Percentiles rank a stretch among this genome's conserved stretches.
Evolutionary conservation across 2,888 invertebrate species (phyloP).

Genomic region (Teinopalpus imperialis): DNA sequence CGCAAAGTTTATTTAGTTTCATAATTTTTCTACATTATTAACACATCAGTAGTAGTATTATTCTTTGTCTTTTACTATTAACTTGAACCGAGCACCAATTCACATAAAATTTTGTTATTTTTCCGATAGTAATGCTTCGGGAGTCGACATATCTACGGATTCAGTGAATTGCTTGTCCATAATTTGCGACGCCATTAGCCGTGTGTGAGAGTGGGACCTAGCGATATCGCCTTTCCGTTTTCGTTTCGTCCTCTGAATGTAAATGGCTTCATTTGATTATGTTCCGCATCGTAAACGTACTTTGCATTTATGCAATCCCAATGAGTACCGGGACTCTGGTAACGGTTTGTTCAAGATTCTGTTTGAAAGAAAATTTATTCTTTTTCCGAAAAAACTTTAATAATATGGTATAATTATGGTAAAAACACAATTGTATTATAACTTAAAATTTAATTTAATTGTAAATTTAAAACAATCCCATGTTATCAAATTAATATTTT

Average conservation of each 20-base stretch:
- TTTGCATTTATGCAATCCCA: conserved; percentile 71
- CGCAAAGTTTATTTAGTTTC: too few relatives aligned
- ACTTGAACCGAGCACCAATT: conserved; percentile 52
- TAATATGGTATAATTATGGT: too few relatives aligned
- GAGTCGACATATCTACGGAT: conserved; percentile 55
- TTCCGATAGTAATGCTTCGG: conserved; percentile 54
- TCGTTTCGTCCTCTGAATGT: conserved; percentile 65
- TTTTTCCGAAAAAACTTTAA: too few relatives aligned
- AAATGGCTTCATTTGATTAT: conserved; percentile 79
- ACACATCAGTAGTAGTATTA: too few relatives aligned
- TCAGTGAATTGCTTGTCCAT: conserved; percentile 59
- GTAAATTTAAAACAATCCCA: too few relatives aligned
- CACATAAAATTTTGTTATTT: conserved; percentile 71
- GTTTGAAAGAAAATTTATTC: too few relatives aligned
- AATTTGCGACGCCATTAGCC: conserved; percentile 73
- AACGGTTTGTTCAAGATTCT: conserved; percentile 39
- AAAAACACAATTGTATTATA: too few relatives aligned
- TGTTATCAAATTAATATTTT: too few relatives aligned
- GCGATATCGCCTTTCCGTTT: conserved; percentile 46
- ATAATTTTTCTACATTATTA: too few relatives aligned
- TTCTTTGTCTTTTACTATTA: conserved; percentile 31
- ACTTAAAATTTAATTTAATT: too few relatives aligned
- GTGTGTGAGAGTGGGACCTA: conserved; percentile 59
- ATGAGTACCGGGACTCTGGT: conserved; percentile 49
- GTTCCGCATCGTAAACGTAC: conserved; percentile 64